A percentile compares a stretch with the other conserved stretches of the same genome.
phyloP scores from a whole-genome alignment of 2,888 invertebrate genomes.

The Polyommatus iphigenia region DNA sequence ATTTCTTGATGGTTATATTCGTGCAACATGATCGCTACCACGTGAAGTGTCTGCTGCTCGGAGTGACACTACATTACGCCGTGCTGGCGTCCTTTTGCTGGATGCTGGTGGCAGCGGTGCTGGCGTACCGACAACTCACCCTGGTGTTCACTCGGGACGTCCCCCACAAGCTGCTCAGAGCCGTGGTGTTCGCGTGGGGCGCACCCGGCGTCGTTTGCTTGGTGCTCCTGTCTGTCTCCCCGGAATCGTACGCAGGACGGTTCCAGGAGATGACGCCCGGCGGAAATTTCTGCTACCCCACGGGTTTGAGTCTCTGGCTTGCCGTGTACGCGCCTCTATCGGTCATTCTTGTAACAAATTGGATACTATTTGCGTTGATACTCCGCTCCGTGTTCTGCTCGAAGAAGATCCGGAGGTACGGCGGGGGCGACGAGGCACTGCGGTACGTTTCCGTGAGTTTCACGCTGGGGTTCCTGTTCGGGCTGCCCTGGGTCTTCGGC shows the following conservation, averaged over 20 bases:
- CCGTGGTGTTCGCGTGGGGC: slow-evolving; percentile 74
- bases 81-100: no score
- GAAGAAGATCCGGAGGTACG: slow-evolving; percentile 72
- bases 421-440: slow-evolving; percentile 70
- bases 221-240: slow-evolving; percentile 78
- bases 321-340: slow-evolving; percentile 78
- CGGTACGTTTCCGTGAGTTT: slow-evolving; percentile 81
- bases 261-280: slow-evolving; percentile 63
- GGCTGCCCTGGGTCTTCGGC: slow-evolving; percentile 82
- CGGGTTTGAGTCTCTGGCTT: slow-evolving; percentile 75
- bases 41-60: slow-evolving; percentile 77
- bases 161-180: slow-evolving; percentile 81
- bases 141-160: slow-evolving; percentile 81
- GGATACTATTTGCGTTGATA: slow-evolving; percentile 79
- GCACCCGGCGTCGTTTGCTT: slow-evolving; percentile 45
- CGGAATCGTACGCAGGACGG: slow-evolving; percentile 67
- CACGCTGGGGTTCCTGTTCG: slow-evolving; percentile 81
- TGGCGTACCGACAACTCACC: slow-evolving; percentile 48
- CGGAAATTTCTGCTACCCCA: slow-evolving; percentile 77
- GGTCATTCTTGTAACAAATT: slow-evolving; percentile 76
- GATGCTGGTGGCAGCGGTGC: no score
- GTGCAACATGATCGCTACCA: slow-evolving; percentile 57
- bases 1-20: slow-evolving; percentile 62
- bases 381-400: slow-evolving; percentile 77
- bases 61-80: slow-evolving; percentile 71